Base-by-base conservation (phyloP, 1,140 invertebrate genomes). In the Stratiolaelaps scimitus region DNA sequence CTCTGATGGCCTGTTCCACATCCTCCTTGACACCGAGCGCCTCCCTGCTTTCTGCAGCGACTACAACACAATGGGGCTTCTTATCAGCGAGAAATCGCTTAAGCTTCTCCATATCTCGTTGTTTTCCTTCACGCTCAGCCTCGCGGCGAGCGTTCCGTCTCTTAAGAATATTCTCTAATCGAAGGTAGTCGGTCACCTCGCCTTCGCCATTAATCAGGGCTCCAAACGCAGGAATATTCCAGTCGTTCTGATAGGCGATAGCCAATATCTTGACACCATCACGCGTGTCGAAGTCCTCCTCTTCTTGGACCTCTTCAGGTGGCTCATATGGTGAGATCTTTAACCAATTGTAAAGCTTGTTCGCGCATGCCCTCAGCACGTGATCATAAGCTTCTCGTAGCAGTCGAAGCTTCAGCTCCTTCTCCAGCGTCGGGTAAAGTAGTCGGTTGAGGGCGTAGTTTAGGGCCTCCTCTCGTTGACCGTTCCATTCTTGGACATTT, bases 401-500 rank as follows among this genome's bases (percentile, higher is more conserved):
- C 7, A 99, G 75, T 68, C 85, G 85, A 0, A 84, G 79, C 43
- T 84, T 81, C 0, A 98, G 74, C 77, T 99, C 95, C 70, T 89
- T 86, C 65, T 87, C 81, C 69, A 98, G 80, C 71, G 88, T 86
- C 0, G 92, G 92, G 72, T 91, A 85, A 0, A 98, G 81, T 74
- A 94, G 87, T 69, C 88, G 85, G 7, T 81, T 87, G 7, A 97
- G 79, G 0, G 93, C 91, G 64, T 88, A 78, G 69, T 92, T 86
- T 0, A 99, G 85, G 67, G 89, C 88, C 70, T 91, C 84, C 0
- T 83, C 83, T 40, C 95, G 80, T 56, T 96, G 73, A 0, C 84
- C 80, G 75, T 99, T 98, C 96, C 96, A 99, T 68, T 93, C 88
- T 73, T 96, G 87, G 0, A 96, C 93, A 70, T 87, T 85, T 70